phyloP scores from a whole-genome alignment of 2,797 vertebrate genomes.

The Leuciscus waleckii region DNA sequence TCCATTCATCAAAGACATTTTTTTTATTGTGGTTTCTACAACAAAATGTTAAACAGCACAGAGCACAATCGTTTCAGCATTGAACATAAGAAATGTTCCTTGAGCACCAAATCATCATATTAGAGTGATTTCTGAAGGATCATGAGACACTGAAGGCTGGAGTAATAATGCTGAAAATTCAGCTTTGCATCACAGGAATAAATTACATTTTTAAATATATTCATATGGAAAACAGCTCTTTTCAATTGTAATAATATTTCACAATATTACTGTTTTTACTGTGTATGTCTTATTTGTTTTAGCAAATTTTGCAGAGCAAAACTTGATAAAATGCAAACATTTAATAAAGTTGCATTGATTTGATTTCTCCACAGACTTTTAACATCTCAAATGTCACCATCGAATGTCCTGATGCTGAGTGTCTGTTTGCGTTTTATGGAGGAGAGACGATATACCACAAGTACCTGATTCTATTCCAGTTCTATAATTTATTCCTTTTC shows the following conservation, averaged over 20 bases:
- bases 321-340: neutral
- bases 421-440: slow-evolving; percentile 93
- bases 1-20: neutral
- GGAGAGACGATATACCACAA: slow-evolving; percentile 91
- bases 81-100: neutral
- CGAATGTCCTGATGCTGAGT: slow-evolving; percentile 83
- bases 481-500: slow-evolving; percentile 96
- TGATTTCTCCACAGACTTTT: slow-evolving; percentile 81
- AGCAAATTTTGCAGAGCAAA: neutral
- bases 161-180: neutral
- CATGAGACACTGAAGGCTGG: neutral
- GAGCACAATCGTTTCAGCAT: neutral
- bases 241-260: neutral
- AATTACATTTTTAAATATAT: neutral
- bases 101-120: neutral
- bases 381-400: slow-evolving; percentile 77
- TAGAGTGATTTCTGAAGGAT: neutral
- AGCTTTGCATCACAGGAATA: neutral
- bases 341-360: neutral
- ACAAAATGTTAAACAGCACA: neutral
- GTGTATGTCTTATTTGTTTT: neutral
- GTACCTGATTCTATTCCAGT: slow-evolving; percentile 88
- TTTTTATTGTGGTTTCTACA: neutral
- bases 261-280: neutral
- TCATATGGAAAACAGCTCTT: neutral